Base-by-base conservation (phyloP, 2,797 vertebrate species). In the Intellagama lesueurii region DNA sequence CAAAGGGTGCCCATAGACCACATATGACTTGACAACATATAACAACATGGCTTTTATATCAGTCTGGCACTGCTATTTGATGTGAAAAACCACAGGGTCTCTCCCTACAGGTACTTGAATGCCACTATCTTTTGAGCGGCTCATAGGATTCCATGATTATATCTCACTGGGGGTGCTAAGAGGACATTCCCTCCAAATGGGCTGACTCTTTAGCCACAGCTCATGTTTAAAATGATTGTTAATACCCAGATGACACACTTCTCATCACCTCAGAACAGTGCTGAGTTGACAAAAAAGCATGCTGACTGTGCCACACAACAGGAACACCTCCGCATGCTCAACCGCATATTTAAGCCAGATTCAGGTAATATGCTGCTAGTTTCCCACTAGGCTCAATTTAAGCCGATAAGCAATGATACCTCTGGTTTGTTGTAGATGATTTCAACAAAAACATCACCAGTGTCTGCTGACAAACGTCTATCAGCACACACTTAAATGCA, bases 171-270 rank as follows among this genome's bases (percentile, higher is more conserved):
- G 89, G 47, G 87, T 35, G 19, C 11, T 77, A 4, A 28, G 77
- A 66, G 73, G 80, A 68, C 73, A 84, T 72, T 84, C 49, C 60
- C 52, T 14, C 52, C 52, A 90, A 84, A 86, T 70, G 60, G 56
- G 52, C 4, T 40, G 32, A 28, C 24, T 78, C 80, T 82, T 82
- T 85, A 93, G 91, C 26, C 89, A 87, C 80, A 9, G 35, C 12
- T 85, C 83, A 72, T 73, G 83, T 56, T 73, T 75, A 12, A 49
- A 14, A n/a, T 60, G 7, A 28, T 56, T 83, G 92, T 81, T 79
- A 86, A 76, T 92, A 90, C 88, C 66, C 92, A 80, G 88, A 80
- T 32, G 14, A 83, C 68, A 73, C 7, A 40, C 32, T 89, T 91
- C 49, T 12, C 52, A 77, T 77, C 86, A 88, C 75, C 72, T 24